Conservation (phyloP, 1,140 invertebrate species). For the Parasteatoda tepidariorum region DNA sequence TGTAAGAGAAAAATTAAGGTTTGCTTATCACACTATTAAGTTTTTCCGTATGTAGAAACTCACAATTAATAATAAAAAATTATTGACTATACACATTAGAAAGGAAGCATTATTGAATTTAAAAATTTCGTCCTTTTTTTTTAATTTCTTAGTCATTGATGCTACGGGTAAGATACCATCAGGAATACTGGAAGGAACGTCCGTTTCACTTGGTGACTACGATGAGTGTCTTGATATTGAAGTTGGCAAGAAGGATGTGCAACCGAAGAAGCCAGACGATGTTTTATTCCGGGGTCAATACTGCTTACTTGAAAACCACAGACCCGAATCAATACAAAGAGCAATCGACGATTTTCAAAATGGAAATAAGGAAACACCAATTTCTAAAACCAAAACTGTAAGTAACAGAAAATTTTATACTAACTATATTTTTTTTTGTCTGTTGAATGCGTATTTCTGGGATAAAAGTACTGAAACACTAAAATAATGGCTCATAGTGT, state of each 20-base stretch:
- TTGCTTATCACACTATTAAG: too few species aligned
- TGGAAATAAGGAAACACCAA: constrained; percentile 18
- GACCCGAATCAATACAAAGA: constrained; percentile 23
- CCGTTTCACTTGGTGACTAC: constrained; percentile 54
- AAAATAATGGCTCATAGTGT: too few species aligned
- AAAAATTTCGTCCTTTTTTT: too few species aligned
- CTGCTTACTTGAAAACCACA: constrained; percentile 32
- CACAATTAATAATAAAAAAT: too few species aligned
- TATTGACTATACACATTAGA: too few species aligned
- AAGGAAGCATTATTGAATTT: too few species aligned
- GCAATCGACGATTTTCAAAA: constrained; percentile 39
- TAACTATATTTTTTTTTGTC: too few species aligned
- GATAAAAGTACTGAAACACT: background rate
- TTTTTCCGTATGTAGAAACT: too few species aligned
- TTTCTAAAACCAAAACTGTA: constrained; percentile 52
- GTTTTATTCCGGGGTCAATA: constrained; percentile 30
- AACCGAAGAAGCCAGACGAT: constrained; percentile 2
- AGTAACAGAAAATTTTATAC: too few species aligned
- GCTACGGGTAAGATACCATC: constrained; percentile 52
- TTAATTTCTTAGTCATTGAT: constrained; percentile 62
- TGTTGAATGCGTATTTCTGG: background rate
- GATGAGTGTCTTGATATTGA: constrained; percentile 59
- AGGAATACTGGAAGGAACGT: constrained; percentile 56
- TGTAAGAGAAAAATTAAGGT: too few species aligned
- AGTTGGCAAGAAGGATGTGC: constrained; percentile 28